A percentile compares a stretch with the other conserved stretches of the same genome.
phyloP scores from a whole-genome alignment of 2,888 invertebrate genomes.

The Agriopis aurantiaria region DNA sequence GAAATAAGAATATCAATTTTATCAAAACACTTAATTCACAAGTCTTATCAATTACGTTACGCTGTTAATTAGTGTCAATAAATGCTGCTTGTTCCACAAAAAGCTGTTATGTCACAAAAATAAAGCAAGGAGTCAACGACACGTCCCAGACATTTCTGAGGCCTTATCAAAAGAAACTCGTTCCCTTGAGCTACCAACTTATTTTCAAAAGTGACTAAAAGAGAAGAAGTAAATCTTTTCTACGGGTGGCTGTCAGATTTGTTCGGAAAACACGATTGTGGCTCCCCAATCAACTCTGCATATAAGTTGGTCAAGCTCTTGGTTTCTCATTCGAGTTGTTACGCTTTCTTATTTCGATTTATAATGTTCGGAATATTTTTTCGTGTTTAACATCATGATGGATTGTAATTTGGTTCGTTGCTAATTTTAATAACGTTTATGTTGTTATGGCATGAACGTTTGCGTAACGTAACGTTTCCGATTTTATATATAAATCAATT shows the following conservation, averaged over 20 bases:
- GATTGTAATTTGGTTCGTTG: constrained; percentile 31
- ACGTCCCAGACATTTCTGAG: constrained; percentile 66
- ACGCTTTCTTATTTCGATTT: constrained; percentile 77
- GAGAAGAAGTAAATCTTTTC: not conserved
- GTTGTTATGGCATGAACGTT: constrained; percentile 17
- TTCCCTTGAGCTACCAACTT: constrained; percentile 55
- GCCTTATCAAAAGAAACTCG: constrained; percentile 80
- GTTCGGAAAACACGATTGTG: not conserved
- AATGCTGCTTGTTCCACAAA: constrained; percentile 16
- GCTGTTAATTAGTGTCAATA: constrained; percentile 30
- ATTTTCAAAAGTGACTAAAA: not conserved
- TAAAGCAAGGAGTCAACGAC: constrained; percentile 67
- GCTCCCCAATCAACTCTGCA: not conserved
- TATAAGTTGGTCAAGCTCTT: constrained; percentile 45
- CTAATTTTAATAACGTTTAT: constrained; percentile 21
- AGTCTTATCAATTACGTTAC: constrained; percentile 12
- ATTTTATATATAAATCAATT: constrained; percentile 19
- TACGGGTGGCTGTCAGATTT: not conserved
- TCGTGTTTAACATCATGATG: constrained; percentile 25
- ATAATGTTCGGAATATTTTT: constrained; percentile 54
- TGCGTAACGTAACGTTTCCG: constrained; percentile 34
- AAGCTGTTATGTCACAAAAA: constrained; percentile 42
- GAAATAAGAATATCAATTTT: constrained; percentile 3
- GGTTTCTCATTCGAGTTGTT: constrained; percentile 71
- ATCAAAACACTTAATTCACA: constrained; percentile 11